Percentiles rank a stretch among this genome's conserved stretches.
Conservation (phyloP, 2,113 vertebrate genomes). For the Indri indri region DNA sequence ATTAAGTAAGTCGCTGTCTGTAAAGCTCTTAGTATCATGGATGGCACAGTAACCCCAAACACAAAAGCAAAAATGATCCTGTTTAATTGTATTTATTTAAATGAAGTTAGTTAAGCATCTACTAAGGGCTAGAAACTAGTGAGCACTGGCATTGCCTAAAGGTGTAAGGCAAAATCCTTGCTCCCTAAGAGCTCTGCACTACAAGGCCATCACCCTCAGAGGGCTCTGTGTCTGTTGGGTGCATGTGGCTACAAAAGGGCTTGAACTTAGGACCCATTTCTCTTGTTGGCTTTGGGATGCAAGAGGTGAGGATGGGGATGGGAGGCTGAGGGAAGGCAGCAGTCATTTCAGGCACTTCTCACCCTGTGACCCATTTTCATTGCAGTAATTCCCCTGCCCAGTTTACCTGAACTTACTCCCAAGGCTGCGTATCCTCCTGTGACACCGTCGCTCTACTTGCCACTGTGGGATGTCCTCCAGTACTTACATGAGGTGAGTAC, state of each 20-base stretch:
- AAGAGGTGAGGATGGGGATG: accelerated
- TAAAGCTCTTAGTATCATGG: background rate
- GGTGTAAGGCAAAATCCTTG: background rate
- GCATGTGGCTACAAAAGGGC: background rate
- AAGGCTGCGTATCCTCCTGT: conserved; percentile 80
- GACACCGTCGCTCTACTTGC: conserved; percentile 83
- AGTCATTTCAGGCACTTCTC: background rate
- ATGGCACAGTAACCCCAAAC: background rate
- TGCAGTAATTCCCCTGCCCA: conserved; percentile 77
- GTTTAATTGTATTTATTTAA: background rate
- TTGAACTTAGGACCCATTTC: background rate
- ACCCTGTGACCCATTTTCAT: background rate
- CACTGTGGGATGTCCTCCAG: conserved; percentile 90
- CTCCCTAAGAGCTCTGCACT: background rate
- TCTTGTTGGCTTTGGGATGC: background rate
- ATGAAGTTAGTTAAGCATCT: background rate
- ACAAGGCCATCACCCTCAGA: background rate
- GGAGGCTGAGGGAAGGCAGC: background rate
- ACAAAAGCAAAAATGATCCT: background rate
- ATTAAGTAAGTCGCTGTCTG: background rate
- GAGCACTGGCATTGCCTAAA: background rate
- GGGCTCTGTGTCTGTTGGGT: background rate
- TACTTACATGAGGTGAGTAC: conserved; percentile 83
- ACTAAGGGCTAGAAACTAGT: background rate
- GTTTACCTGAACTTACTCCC: conserved; percentile 65